A percentile compares a stretch with the other conserved stretches of the same genome.
Conservation (phyloP, 1,140 invertebrate genomes). For the Sinella curviseta region DNA sequence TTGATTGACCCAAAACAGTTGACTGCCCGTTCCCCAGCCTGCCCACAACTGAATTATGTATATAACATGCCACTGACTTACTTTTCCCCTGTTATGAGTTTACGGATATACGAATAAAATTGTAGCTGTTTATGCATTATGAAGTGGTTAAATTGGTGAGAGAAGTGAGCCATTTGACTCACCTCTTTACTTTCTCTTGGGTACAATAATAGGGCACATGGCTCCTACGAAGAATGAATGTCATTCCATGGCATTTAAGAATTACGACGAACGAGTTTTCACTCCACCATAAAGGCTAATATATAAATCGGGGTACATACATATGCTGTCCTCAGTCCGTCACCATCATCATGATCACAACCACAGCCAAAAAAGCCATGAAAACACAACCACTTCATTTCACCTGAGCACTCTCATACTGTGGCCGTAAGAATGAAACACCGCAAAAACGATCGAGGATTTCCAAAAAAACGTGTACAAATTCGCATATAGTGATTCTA, state of each 20-base stretch:
- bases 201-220: not conserved
- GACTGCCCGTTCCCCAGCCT: not conserved
- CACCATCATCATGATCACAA: not conserved
- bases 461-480: too few relatives aligned
- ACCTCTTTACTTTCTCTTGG: not conserved
- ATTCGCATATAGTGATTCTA: too few relatives aligned
- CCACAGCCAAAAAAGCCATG: not conserved
- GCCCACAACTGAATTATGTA: not conserved
- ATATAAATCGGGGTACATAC: not conserved
- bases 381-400: not conserved
- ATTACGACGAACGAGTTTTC: not conserved
- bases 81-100: not conserved
- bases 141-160: not conserved
- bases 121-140: not conserved
- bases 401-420: not conserved
- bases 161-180: not conserved
- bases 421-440: too few relatives aligned
- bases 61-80: not conserved
- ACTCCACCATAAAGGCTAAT: not conserved
- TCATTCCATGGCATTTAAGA: constrained; percentile 9
- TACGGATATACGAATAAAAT: too few relatives aligned
- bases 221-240: not conserved
- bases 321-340: not conserved
- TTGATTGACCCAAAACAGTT: constrained; percentile 17
- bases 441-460: too few relatives aligned